Evolutionary conservation across 1,140 invertebrate genomes (phyloP).

Genomic region (Temnothorax longispinosus): DNA sequence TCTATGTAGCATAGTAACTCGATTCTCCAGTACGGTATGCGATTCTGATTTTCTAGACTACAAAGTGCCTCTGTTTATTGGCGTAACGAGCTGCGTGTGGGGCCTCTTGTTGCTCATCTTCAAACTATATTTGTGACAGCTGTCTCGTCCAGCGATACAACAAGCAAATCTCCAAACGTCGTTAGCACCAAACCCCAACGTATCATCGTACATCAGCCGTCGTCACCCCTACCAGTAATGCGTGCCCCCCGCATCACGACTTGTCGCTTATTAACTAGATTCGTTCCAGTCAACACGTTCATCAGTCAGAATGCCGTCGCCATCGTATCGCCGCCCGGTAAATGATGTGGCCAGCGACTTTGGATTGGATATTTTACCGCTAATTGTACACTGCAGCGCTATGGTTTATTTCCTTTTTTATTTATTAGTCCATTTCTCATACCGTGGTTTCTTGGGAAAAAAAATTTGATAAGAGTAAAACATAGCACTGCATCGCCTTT

Average conservation of each 20-base stretch:
- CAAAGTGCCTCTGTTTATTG: slow-evolving; percentile 90
- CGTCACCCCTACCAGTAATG: slow-evolving; percentile 85
- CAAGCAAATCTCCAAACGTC: slow-evolving; percentile 82
- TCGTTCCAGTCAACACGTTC: slow-evolving; percentile 82
- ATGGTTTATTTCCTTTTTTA: slow-evolving; percentile 71
- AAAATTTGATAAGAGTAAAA: slow-evolving; percentile 33
- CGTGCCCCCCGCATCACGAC: slow-evolving; percentile 84
- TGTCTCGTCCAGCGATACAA: slow-evolving; percentile 81
- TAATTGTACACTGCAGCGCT: slow-evolving; percentile 77
- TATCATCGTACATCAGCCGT: slow-evolving; percentile 83
- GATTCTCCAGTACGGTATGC: slow-evolving; percentile 84
- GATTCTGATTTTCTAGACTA: slow-evolving; percentile 88
- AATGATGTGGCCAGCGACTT: slow-evolving; percentile 75
- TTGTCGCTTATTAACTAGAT: slow-evolving; percentile 85
- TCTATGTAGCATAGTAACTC: slow-evolving; percentile 74
- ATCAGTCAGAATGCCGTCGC: slow-evolving; percentile 81
- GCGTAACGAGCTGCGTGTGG: slow-evolving; percentile 90
- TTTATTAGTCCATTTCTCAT: neutral
- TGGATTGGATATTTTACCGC: slow-evolving; percentile 70
- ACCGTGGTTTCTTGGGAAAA: neutral
- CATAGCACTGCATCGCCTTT: slow-evolving; percentile 78
- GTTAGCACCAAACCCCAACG: slow-evolving; percentile 84
- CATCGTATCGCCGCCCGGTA: slow-evolving; percentile 82
- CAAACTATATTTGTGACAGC: slow-evolving; percentile 90
- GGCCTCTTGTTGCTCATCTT: slow-evolving; percentile 89